These are phyloP conservation scores for Plectrocnemia conspersa DNA, from an alignment of 1,140 invertebrate genomes.

Conservation along the genomic window DNA sequence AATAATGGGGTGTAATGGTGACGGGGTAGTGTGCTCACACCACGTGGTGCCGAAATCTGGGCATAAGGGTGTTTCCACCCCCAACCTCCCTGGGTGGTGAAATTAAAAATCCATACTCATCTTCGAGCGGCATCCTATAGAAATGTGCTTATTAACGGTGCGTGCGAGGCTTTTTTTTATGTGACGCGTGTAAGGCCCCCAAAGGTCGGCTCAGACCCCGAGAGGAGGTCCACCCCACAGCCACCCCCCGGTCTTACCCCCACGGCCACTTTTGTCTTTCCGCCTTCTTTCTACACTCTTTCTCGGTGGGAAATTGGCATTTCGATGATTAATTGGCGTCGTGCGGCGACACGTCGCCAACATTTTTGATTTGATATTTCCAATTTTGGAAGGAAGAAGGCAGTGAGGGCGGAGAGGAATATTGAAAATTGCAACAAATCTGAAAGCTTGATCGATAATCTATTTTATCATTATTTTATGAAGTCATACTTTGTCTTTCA, in stretches of 20 bases:
- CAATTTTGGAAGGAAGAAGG: too few relatives aligned
- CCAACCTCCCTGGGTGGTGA: conserved; percentile 20
- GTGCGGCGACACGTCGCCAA: conserved; percentile 2
- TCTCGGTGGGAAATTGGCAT: conserved; percentile 25
- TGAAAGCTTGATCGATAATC: too few relatives aligned
- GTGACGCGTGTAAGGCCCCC: conserved; percentile 17
- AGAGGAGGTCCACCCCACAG: neutral
- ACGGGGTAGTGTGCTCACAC: conserved; percentile 8
- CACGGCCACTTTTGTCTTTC: conserved; percentile 15
- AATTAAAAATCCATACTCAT: conserved; percentile 37
- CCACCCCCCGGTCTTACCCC: conserved; percentile 1
- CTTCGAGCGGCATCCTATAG: conserved; percentile 32
- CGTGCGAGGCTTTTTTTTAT: conserved; percentile 28
- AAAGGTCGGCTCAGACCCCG: conserved; percentile 5
- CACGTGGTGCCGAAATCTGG: conserved; percentile 26
- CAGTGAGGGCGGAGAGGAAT: too few relatives aligned
- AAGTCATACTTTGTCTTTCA: too few relatives aligned
- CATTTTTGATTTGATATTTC: too few relatives aligned
- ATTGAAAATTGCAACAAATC: too few relatives aligned
- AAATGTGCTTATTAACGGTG: conserved; percentile 36
- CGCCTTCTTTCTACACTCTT: conserved; percentile 10
- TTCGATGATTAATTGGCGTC: conserved; percentile 32
- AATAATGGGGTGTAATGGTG: conserved; percentile 25
- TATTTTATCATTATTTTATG: too few relatives aligned
- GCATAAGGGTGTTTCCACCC: neutral